Evolutionary conservation across 2,797 vertebrate species (phyloP), one percentile per base, ranked within the genome.

Genomic region (Benthosema pterotum): DNA sequence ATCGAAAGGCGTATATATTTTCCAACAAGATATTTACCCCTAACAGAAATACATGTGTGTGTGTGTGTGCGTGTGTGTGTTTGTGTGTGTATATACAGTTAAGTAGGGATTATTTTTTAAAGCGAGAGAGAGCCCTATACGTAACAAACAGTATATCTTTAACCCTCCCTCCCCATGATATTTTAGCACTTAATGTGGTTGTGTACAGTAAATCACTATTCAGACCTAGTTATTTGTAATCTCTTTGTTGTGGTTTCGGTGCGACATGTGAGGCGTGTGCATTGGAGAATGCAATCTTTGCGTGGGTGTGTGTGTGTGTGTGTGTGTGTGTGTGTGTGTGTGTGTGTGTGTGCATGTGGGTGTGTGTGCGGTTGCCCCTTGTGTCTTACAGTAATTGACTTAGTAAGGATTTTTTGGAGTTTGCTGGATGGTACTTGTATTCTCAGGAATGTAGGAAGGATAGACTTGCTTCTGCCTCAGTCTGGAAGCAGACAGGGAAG

Each of bases 151-250:
- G 72, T 90, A 86, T 89, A 88, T 88, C 84, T 85, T 88, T 84
- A 85, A 84, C 63, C 83, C 22, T 5, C 22, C 22, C 22, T 0
- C 22, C 22, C 81, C 78, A 79, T 77, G 67, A 83, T 87, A 89
- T 83, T 78, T 84, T 82, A 90, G 87, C 87, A 91, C 90, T 91
- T 90, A 79, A 87, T 88, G 86, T 90, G 87, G 87, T 90, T 85
- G 85, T 90, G 89, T 88, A 86, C 88, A 87, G 83, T 90, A 89
- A 90, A 85, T 88, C 86, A 90, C 86, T 90, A 84, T 87, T 75
- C 32, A 83, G 77, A 82, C 86, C 79, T 83, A 77, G 83, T 80
- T 80, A 78, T 88, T 83, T 87, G 77, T 88, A 84, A 84, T 75
- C 67, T 70, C 79, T 88, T 79, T 59, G 83, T n/a, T 74, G 82